These are phyloP conservation scores for Drosophila novamexicana DNA, from an alignment of 1,140 invertebrate species.

Conservation along the genomic window DNA sequence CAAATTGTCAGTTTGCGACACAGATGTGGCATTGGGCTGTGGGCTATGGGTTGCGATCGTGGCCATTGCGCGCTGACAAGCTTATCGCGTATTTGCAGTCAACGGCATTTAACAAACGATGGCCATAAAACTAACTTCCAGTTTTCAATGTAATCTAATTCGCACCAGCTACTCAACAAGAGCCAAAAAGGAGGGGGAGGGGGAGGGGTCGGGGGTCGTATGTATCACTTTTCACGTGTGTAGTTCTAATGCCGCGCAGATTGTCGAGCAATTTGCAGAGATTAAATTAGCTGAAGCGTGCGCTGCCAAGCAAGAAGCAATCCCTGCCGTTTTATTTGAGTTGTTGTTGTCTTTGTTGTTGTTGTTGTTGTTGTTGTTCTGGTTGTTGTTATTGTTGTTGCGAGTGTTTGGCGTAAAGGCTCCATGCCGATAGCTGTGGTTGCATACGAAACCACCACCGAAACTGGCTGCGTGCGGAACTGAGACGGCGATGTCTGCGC, in stretches of 20 bases:
- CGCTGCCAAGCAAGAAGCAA: slow-evolving; percentile 51
- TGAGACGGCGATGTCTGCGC: slow-evolving; percentile 40
- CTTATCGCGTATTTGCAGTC: slow-evolving; percentile 66
- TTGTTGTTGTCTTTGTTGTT: slow-evolving; percentile 21
- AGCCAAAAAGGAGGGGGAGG: neutral
- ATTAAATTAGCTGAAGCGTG: slow-evolving; percentile 84
- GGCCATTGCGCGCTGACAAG: slow-evolving; percentile 17
- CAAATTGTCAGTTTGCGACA: slow-evolving; percentile 11
- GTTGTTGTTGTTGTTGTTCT: slow-evolving; percentile 28
- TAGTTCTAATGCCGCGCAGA: slow-evolving; percentile 73
- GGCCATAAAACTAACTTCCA: slow-evolving; percentile 44
- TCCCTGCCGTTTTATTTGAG: slow-evolving; percentile 11
- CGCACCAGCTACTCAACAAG: slow-evolving; percentile 53
- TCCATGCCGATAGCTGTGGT: slow-evolving; percentile 51
- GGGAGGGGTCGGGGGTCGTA: neutral
- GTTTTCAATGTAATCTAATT: slow-evolving; percentile 66
- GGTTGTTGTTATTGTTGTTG: slow-evolving; percentile 24
- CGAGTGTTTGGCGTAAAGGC: slow-evolving; percentile 37
- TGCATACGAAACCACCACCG: slow-evolving; percentile 72
- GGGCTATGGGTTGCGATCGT: too few species aligned
- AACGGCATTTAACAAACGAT: slow-evolving; percentile 37
- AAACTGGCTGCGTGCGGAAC: slow-evolving; percentile 15
- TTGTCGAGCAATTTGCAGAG: slow-evolving; percentile 84
- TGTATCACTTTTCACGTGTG: slow-evolving; percentile 70
- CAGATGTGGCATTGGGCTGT: too few species aligned